Conservation (phyloP, 2,888 invertebrate species). For the Netelia fuscicornis region DNA sequence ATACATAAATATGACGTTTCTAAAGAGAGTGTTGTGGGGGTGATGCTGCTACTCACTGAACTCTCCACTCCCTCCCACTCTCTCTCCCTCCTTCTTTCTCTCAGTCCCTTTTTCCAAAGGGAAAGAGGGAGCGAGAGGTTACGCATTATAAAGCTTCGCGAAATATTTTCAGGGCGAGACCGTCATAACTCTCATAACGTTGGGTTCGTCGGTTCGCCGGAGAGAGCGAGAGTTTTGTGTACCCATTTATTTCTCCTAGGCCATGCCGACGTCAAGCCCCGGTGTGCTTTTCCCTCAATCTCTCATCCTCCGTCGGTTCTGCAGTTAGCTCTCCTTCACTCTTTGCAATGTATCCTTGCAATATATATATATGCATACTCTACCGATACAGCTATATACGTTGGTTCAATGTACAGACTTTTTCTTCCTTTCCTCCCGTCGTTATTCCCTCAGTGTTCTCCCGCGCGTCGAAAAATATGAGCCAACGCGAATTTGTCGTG, state of each 20-base stretch:
- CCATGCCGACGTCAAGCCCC: conserved; percentile 48
- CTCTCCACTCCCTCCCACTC: conserved; percentile 11
- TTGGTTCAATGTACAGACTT: conserved; percentile 17
- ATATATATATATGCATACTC: not conserved
- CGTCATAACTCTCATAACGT: conserved; percentile 77
- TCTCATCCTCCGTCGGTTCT: conserved; percentile 28
- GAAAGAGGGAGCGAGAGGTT: conserved; percentile 26
- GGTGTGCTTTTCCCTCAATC: conserved; percentile 35
- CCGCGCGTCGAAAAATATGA: conserved; percentile 72
- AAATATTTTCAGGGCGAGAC: conserved; percentile 80
- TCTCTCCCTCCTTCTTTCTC: no score
- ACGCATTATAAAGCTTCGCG: conserved; percentile 78
- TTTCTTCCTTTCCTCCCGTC: conserved; percentile 51
- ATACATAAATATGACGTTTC: conserved; percentile 30
- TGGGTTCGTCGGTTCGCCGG: conserved; percentile 67
- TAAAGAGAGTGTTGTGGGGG: conserved; percentile 7
- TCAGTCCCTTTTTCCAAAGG: not conserved
- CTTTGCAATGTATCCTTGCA: not conserved
- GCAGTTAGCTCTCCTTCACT: conserved; percentile 28
- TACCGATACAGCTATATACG: conserved; percentile 5
- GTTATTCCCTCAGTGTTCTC: conserved; percentile 27
- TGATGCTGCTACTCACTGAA: conserved; percentile 27
- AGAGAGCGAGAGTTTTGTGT: conserved; percentile 22
- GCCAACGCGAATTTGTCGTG: conserved; percentile 44
- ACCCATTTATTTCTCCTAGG: conserved; percentile 53